Evolutionary conservation across 1,140 invertebrate species (phyloP), one percentile per base, ranked within the genome.

Genomic region (Dryas iulia): DNA sequence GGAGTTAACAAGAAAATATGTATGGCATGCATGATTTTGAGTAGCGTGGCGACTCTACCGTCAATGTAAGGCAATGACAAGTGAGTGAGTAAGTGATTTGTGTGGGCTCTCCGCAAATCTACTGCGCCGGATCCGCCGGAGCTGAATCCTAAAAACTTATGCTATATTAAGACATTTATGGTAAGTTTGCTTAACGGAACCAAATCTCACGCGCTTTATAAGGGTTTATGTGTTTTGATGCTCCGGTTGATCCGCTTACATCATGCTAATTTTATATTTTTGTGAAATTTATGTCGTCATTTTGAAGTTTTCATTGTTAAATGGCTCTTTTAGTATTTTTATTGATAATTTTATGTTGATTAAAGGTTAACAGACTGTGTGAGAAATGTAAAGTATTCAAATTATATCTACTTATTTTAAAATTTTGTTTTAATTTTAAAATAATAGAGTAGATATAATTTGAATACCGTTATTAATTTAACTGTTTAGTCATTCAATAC

Each of bases 71-170:
- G 61, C 59, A 68, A 28, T 23, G 47, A 61, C 66, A 61, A 61
- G 60, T 59, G 58, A 67, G 65, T 58, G 58, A 68, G 24, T 65
- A 65, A 68, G 66, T 61, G 66, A 68, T 68, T 68, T 68, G 66
- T 68, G 66, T 68, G 66, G 58, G 59, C 30, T 59, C 18, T 14
- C 24, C 66, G 56, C 61, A 59, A 68, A n/a, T n/a, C n/a, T n/a
- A n/a, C n/a, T n/a, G n/a, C n/a, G n/a, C n/a, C 57, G 31, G 35
- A 68, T 61, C 58, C 39, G 33, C 10, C 52, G 26, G 23, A n/a
- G 21, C 52, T 39, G 59, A 56, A 57, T 68, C 56, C 21, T 59
- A 59, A 66, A 47, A 47, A 21, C 39, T 47, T 3, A 12, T 26
- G 33, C 23, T 31, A 68, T 61, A 25, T 56, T 61, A 39, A 61